Conservation (phyloP, 2,888 invertebrate genomes). For the Hyposoter dolosus region DNA sequence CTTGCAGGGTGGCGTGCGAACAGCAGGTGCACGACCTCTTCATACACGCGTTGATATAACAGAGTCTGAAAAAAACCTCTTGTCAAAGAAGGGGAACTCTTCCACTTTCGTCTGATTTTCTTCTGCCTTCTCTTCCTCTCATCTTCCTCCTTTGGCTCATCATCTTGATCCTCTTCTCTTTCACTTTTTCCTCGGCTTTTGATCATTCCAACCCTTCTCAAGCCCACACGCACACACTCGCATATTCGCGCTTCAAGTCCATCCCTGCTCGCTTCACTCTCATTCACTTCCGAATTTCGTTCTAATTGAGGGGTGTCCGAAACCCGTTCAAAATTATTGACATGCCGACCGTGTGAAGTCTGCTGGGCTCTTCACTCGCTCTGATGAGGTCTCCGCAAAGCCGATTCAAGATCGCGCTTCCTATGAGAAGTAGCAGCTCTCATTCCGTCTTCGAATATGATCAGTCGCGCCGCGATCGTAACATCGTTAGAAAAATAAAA, state of each 20-base stretch:
- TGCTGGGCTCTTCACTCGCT: conserved; percentile 37
- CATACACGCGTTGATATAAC: conserved; percentile 66
- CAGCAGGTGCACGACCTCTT: conserved; percentile 82
- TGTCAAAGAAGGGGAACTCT: conserved; percentile 40
- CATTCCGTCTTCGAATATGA: background rate
- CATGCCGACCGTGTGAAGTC: conserved; percentile 69
- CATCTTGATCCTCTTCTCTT: conserved; percentile 43
- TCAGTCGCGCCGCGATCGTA: background rate
- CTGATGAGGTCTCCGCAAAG: conserved; percentile 37
- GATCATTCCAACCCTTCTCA: conserved; percentile 46
- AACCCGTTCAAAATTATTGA: conserved; percentile 71
- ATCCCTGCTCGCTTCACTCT: conserved; percentile 44
- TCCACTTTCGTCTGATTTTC: conserved; percentile 49
- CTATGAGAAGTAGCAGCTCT: background rate
- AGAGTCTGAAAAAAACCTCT: conserved; percentile 69
- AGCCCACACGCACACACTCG: background rate
- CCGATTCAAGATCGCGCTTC: background rate
- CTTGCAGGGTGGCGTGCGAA: conserved; percentile 77
- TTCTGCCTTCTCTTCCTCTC: conserved; percentile 37
- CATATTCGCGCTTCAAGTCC: conserved; percentile 3
- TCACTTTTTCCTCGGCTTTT: conserved; percentile 38
- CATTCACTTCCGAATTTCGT: conserved; percentile 77
- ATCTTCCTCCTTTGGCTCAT: conserved; percentile 12
- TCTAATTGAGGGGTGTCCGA: conserved; percentile 75
- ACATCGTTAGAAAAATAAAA: background rate